phyloP scores from a whole-genome alignment of 1,140 invertebrate genomes.

The Drosophila pseudoananassae region DNA sequence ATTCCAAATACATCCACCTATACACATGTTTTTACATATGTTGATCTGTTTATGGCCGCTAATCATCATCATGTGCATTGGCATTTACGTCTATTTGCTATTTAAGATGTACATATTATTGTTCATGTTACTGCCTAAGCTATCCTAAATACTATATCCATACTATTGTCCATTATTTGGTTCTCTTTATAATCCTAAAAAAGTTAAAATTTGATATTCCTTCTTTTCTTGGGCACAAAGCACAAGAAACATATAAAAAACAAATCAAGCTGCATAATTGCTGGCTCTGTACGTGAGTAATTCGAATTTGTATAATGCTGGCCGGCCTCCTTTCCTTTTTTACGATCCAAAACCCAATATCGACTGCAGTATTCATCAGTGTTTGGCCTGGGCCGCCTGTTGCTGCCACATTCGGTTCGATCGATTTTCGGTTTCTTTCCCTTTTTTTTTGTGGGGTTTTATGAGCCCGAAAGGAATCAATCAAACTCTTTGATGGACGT shows the following conservation, averaged over 20 bases:
- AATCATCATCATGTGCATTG: slow-evolving; percentile 69
- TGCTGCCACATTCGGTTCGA: slow-evolving; percentile 21
- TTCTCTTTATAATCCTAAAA: background rate
- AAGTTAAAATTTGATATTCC: background rate
- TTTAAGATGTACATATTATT: slow-evolving; percentile 58
- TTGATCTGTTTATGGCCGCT: slow-evolving; percentile 76
- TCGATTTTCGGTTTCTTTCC: slow-evolving; percentile 35
- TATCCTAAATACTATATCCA: background rate
- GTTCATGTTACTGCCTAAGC: background rate
- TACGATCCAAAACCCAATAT: slow-evolving; percentile 41
- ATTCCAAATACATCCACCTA: slow-evolving; percentile 21
- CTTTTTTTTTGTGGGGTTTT: slow-evolving; percentile 48
- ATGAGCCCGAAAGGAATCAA: slow-evolving; percentile 82
- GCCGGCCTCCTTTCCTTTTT: slow-evolving; percentile 26
- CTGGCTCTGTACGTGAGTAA: slow-evolving; percentile 58
- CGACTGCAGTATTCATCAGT: slow-evolving; percentile 12
- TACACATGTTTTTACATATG: slow-evolving; percentile 79
- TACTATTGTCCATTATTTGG: background rate
- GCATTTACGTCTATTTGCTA: slow-evolving; percentile 52
- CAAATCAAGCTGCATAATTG: slow-evolving; percentile 66
- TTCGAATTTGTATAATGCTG: slow-evolving; percentile 63
- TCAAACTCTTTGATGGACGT: slow-evolving; percentile 83
- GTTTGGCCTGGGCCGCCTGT: slow-evolving; percentile 15
- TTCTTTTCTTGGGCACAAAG: slow-evolving; percentile 14
- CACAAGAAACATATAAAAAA: slow-evolving; percentile 43